Evolutionary conservation across 2,797 vertebrate species (phyloP).

Genomic region (Mionectes olivaceus): DNA sequence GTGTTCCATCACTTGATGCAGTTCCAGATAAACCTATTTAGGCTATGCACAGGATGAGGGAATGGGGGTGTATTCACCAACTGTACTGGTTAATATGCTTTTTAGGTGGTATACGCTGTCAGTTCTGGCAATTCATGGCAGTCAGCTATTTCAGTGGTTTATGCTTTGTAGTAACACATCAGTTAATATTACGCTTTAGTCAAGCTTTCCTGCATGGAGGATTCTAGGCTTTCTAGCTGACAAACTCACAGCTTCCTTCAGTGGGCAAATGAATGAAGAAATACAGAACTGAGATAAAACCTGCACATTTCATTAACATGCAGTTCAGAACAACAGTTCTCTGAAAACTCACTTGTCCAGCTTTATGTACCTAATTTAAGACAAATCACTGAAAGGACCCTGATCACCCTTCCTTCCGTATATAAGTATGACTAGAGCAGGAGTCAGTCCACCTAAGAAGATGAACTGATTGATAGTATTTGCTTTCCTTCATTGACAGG

Average conservation of each 20-base stretch:
- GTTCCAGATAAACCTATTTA: not conserved
- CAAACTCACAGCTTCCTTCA: not conserved
- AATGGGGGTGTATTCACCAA: not conserved
- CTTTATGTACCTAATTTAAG: not conserved
- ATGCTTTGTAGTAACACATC: not conserved
- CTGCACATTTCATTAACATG: not conserved
- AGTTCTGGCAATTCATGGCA: not conserved
- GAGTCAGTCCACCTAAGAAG: not conserved
- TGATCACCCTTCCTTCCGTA: not conserved
- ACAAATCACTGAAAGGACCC: not conserved
- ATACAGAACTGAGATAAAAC: not conserved
- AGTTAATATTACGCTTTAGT: not conserved
- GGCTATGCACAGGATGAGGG: not conserved
- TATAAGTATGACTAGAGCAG: not conserved
- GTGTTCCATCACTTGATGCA: not conserved
- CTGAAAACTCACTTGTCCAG: not conserved
- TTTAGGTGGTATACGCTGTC: not conserved
- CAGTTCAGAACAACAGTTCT: not conserved
- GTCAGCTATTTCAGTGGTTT: not conserved
- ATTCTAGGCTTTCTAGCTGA: not conserved
- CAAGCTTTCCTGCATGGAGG: not conserved
- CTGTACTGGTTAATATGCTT: not conserved
- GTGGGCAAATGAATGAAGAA: not conserved
- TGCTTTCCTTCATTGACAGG: not conserved
- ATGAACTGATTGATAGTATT: not conserved